A percentile compares a stretch with the other conserved stretches of the same genome.
Evolutionary conservation across 2,888 invertebrate genomes (phyloP).

Genomic region (Volucella bombylans): DNA sequence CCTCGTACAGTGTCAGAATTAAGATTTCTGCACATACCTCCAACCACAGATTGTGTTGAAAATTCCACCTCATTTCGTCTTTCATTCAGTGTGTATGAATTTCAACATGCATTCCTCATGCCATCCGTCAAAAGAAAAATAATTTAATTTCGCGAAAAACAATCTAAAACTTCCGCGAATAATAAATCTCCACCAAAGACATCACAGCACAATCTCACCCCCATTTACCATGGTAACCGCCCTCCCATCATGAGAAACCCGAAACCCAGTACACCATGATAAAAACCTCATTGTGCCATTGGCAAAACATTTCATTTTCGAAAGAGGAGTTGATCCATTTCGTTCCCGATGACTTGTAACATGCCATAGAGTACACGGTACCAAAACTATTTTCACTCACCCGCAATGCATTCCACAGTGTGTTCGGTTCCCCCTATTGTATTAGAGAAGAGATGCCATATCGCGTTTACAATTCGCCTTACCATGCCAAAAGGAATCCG

Average conservation of each 20-base stretch:
- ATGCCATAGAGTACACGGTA: conserved; percentile 60
- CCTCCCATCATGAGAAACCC: conserved; percentile 33
- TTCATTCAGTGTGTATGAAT: not conserved
- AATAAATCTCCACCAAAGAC: conserved; percentile 51
- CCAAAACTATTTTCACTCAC: conserved; percentile 58
- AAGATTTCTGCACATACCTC: no score
- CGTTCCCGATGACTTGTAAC: conserved; percentile 70
- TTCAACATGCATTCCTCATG: not conserved
- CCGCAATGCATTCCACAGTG: conserved; percentile 35
- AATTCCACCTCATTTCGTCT: not conserved
- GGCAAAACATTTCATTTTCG: conserved; percentile 71
- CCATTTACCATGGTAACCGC: conserved; percentile 28
- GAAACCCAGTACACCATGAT: conserved; percentile 25
- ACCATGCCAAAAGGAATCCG: conserved; percentile 41
- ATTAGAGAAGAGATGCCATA: conserved; percentile 31
- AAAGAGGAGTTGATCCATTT: conserved; percentile 60
- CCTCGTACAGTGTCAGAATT: no score
- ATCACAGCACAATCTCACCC: conserved; percentile 19
- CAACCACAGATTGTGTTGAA: no score
- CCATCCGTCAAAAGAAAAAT: not conserved
- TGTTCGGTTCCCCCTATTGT: no score
- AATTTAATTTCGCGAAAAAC: conserved; percentile 43
- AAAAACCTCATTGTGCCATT: conserved; percentile 52
- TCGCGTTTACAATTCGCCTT: conserved; percentile 62
- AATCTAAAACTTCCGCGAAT: conserved; percentile 58